Percentiles rank a stretch among this genome's conserved stretches.
Conservation (phyloP, 2,888 invertebrate genomes). For the Ceramica pisi region DNA sequence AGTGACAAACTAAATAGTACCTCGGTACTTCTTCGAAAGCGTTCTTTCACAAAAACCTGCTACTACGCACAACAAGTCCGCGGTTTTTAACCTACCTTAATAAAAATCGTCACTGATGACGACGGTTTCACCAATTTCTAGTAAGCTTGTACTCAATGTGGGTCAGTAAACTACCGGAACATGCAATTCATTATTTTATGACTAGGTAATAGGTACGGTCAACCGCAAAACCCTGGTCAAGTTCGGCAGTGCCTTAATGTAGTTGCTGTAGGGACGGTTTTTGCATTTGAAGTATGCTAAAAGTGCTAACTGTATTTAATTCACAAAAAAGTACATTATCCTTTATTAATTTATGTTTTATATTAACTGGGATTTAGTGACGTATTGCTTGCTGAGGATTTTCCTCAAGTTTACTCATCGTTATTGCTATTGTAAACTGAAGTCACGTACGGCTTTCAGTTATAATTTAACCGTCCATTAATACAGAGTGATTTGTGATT, state of each 20-base stretch:
- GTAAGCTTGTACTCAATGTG: slow-evolving; percentile 38
- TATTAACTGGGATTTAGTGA: slow-evolving; percentile 39
- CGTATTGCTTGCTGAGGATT: slow-evolving; percentile 36
- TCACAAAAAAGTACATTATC: slow-evolving; percentile 23
- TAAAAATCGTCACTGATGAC: slow-evolving; percentile 34
- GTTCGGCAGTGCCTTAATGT: background rate
- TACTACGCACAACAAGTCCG: background rate
- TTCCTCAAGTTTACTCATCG: slow-evolving; percentile 57
- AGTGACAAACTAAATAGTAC: background rate
- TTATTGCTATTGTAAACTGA: background rate
- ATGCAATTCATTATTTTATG: slow-evolving; percentile 29
- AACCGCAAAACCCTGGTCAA: background rate
- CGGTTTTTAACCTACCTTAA: slow-evolving; percentile 21
- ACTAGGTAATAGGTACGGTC: slow-evolving; percentile 20
- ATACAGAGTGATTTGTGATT: slow-evolving; percentile 10
- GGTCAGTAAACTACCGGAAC: slow-evolving; percentile 38
- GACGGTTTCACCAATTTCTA: slow-evolving; percentile 16
- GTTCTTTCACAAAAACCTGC: background rate
- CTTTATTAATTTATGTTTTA: slow-evolving; percentile 25
- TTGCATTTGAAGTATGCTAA: background rate
- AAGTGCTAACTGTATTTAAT: slow-evolving; percentile 5
- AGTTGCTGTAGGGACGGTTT: background rate
- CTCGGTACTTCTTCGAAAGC: background rate
- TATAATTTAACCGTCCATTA: slow-evolving; percentile 26
- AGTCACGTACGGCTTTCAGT: slow-evolving; percentile 45